Conservation (phyloP, 92 coral and sea anemone species). For the Phenganax subtilis region DNA sequence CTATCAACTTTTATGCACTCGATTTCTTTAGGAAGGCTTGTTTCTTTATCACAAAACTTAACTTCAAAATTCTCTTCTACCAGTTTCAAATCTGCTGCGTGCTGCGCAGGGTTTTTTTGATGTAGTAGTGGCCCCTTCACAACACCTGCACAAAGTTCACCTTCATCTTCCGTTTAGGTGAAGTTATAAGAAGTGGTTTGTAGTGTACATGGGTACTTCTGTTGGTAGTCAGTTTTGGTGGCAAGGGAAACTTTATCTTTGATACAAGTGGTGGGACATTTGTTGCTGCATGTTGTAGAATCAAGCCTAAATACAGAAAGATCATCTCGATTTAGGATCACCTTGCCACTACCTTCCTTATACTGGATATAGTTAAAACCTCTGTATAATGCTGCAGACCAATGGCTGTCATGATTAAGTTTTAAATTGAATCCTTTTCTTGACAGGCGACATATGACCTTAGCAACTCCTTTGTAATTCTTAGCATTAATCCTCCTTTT, state of each 20-base stretch:
- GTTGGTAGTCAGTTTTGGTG: conserved; percentile 42
- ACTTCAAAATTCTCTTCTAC: conserved; percentile 28
- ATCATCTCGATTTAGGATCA: conserved; percentile 29
- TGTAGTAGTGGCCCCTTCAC: conserved; percentile 22
- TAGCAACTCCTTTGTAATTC: neutral
- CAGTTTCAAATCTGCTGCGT: conserved; percentile 36
- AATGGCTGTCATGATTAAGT: conserved; percentile 45
- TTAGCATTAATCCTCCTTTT: conserved; percentile 2
- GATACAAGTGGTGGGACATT: conserved; percentile 28
- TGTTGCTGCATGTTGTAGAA: conserved; percentile 32
- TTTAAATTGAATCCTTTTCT: conserved; percentile 1
- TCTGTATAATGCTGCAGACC: conserved; percentile 44
- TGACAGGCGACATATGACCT: neutral
- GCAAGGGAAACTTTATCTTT: conserved; percentile 36
- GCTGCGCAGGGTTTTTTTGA: conserved; percentile 41
- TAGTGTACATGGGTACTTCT: conserved; percentile 29
- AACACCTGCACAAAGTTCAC: conserved; percentile 40
- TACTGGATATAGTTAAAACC: conserved; percentile 32
- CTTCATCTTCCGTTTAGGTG: conserved; percentile 18
- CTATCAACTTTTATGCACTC: conserved; percentile 38
- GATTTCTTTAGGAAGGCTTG: conserved; percentile 30
- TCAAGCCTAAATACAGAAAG: conserved; percentile 32
- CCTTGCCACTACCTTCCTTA: conserved; percentile 19
- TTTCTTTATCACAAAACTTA: neutral
- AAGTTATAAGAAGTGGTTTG: conserved; percentile 49